A percentile compares a stretch with the other conserved stretches of the same genome.
phyloP scores from a whole-genome alignment of 2,888 invertebrate genomes.

The Vandiemenella viatica region DNA sequence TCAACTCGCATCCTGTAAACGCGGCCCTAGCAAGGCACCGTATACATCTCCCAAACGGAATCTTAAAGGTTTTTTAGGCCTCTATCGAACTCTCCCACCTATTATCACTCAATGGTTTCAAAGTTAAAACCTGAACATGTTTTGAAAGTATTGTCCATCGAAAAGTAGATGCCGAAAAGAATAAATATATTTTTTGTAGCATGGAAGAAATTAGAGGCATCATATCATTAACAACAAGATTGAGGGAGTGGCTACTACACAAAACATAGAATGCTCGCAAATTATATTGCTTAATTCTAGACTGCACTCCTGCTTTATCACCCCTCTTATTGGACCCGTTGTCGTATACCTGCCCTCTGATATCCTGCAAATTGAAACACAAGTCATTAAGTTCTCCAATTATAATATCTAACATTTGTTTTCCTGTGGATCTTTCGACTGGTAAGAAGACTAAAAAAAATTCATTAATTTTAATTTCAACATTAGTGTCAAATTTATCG shows the following conservation, averaged over 20 bases:
- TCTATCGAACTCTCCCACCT: neutral
- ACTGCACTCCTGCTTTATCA: conserved; percentile 2
- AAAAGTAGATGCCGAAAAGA: too few species aligned
- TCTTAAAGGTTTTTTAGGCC: neutral
- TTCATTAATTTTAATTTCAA: conserved; percentile 1
- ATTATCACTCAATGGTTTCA: conserved; percentile 8
- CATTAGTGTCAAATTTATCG: neutral
- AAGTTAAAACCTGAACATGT: conserved; percentile 15
- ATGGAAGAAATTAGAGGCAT: neutral
- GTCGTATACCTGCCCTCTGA: conserved; percentile 1
- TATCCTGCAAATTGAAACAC: conserved; percentile 10
- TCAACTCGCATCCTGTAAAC: too few species aligned
- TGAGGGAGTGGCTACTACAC: neutral
- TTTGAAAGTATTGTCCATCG: too few species aligned
- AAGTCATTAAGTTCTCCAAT: conserved; percentile 13
- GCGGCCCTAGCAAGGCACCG: neutral
- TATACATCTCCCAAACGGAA: neutral
- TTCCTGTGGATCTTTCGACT: conserved; percentile 10
- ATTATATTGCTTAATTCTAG: conserved; percentile 1
- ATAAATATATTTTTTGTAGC: neutral
- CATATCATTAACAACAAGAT: neutral
- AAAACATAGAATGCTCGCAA: neutral
- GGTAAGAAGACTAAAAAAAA: neutral
- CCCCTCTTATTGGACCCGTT: neutral
- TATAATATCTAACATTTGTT: conserved; percentile 11